Conservation (phyloP, 2,113 vertebrate species). For the Leuciscus idus region DNA sequence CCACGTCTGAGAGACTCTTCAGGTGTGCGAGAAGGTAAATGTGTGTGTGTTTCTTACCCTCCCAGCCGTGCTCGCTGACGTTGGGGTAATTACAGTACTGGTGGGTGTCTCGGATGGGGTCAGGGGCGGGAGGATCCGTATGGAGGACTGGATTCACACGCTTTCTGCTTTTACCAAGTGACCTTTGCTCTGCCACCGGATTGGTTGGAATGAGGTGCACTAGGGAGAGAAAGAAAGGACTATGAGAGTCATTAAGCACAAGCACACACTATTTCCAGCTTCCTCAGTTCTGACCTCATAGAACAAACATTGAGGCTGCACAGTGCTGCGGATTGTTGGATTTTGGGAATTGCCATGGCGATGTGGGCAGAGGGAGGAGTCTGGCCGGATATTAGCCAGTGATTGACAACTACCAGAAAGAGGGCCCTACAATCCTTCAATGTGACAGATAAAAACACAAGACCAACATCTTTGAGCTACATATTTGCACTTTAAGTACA, state of each 20-base stretch:
- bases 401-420: not conserved
- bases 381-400: not conserved
- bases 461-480: not conserved
- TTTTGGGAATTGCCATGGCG: slow-evolving; percentile 18
- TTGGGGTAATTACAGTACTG: slow-evolving; percentile 92
- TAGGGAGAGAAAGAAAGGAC: slow-evolving; percentile 55
- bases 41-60: slow-evolving; percentile 79
- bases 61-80: slow-evolving; percentile 86
- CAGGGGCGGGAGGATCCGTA: slow-evolving; percentile 79
- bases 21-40: not conserved
- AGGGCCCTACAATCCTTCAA: not conserved
- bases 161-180: slow-evolving; percentile 86
- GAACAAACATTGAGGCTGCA: slow-evolving; percentile 25
- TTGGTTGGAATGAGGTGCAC: slow-evolving; percentile 87
- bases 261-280: slow-evolving; percentile 59
- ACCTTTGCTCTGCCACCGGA: slow-evolving; percentile 74
- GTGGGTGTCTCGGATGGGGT: slow-evolving; percentile 86
- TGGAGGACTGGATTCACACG: slow-evolving; percentile 83
- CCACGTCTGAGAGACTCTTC: not conserved
- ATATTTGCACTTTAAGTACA: not conserved
- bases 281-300: slow-evolving; percentile 24
- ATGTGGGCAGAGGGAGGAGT: slow-evolving; percentile 25
- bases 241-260: slow-evolving; percentile 68
- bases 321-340: slow-evolving; percentile 11
- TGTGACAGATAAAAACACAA: not conserved